Conservation (phyloP, 2,888 invertebrate species). For the Augochlorella aurata region DNA sequence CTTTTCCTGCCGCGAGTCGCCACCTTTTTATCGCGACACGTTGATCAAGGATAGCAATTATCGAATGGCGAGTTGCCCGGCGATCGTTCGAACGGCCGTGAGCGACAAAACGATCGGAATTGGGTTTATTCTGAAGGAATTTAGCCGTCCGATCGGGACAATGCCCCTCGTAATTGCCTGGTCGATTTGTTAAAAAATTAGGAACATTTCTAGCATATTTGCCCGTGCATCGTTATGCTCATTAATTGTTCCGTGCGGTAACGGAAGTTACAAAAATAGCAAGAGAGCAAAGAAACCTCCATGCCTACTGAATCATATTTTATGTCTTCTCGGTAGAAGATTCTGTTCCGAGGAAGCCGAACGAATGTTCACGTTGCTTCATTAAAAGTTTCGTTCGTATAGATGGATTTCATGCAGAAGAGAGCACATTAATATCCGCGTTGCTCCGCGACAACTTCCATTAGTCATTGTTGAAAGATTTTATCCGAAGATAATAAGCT, state of each 20-base stretch:
- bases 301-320: background rate
- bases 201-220: too few species aligned
- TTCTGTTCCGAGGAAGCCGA: background rate
- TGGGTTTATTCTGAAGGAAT: background rate
- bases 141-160: background rate
- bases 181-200: background rate
- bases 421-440: too few species aligned
- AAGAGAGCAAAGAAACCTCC: background rate
- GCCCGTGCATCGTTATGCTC: too few species aligned
- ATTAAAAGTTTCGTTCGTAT: background rate
- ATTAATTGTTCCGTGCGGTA: too few species aligned
- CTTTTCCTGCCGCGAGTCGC: background rate
- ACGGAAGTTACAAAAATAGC: too few species aligned
- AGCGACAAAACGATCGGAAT: background rate
- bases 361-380: background rate
- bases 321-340: background rate
- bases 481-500: too few species aligned
- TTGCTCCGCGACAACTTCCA: too few species aligned
- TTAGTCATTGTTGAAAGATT: too few species aligned
- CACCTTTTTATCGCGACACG: background rate
- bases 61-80: background rate
- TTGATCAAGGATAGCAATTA: conserved; percentile 24
- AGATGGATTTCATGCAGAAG: background rate
- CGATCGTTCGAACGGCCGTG: background rate
- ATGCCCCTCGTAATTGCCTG: background rate